Evolutionary conservation across 2,888 invertebrate genomes (phyloP), one percentile per base, ranked within the genome.

Genomic region (Ophioninae sp.): DNA sequence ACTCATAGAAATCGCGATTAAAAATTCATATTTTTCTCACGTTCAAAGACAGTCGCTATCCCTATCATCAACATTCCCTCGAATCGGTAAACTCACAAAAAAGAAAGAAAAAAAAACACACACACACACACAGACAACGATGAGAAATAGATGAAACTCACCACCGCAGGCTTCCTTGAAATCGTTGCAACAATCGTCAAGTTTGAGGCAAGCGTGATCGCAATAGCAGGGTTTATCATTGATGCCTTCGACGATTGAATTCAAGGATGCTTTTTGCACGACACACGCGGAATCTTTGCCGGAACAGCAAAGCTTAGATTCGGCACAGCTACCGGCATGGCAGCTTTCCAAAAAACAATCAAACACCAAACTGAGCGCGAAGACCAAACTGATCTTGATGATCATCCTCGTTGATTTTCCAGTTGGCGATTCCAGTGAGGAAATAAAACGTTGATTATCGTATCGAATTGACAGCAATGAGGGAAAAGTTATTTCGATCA

Each of bases 221-320:
- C 98, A 98, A 93, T 98, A 98, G 93, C 98, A 98, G 2, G 97
- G 97, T 90, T 97, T 97, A 91, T 97, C 97, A 88, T 95, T 95
- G 86, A 96, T 93, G 90, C 96, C 96, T 92, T 97, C 97, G 87
- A 97, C 96, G 88, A 97, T 97, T 50, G 97, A 96, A 91, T 97
- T 97, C 83, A 96, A 94, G 65, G 96, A 96, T 0, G 97, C 95
- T 91, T 97, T 96, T 93, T 97, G 97, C 21, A 97, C 97, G 69
- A 97, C 97, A 93, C 97, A 97, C 41, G 96, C 96, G 85, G 97
- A 97, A 92, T 97, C 97, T 75, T 97, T 94, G 1, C 97, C 97
- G 41, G 96, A 96, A 92, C 97, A 97, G 91, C 97, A 97, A 21
- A 97, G 94, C 89, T 96, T 96, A 23, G 96, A 95, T 89, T 96